Percentiles rank a stretch among this genome's conserved stretches.
Evolutionary conservation across 2,888 invertebrate genomes (phyloP).

Genomic region (Drosophila sordidapex): DNA sequence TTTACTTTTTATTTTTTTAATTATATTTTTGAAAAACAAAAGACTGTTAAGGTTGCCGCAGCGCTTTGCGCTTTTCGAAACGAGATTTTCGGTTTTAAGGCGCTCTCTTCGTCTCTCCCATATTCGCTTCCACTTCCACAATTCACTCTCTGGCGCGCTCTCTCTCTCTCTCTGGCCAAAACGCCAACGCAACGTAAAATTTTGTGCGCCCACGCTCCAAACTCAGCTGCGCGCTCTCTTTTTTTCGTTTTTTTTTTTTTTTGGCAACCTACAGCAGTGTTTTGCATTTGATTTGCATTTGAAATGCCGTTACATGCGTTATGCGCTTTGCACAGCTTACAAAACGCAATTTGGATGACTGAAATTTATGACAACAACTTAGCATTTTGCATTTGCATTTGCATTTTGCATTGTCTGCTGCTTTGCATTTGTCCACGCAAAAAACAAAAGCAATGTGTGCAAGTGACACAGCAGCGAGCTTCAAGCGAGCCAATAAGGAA

Average conservation of each 20-base stretch:
- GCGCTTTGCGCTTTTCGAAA: constrained; percentile 57
- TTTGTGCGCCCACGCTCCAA: constrained; percentile 61
- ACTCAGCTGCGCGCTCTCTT: constrained; percentile 55
- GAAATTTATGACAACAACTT: constrained; percentile 54
- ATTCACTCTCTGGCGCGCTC: constrained; percentile 6
- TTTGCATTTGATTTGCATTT: constrained; percentile 45
- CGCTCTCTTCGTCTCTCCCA: constrained; percentile 32
- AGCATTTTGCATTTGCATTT: constrained; percentile 36
- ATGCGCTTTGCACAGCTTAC: constrained; percentile 44
- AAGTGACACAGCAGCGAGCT: constrained; percentile 52
- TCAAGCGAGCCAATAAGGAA: constrained; percentile 50
- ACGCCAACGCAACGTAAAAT: constrained; percentile 54
- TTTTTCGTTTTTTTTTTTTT: neutral
- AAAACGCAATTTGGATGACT: constrained; percentile 58
- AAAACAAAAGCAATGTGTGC: constrained; percentile 34
- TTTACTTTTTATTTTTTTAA: constrained; percentile 13
- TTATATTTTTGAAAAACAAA: constrained; percentile 46
- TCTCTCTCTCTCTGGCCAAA: constrained; percentile 8
- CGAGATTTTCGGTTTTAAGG: constrained; percentile 52
- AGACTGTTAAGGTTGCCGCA: constrained; percentile 60
- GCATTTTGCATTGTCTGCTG: constrained; percentile 50
- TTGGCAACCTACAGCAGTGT: constrained; percentile 9
- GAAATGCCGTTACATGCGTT: constrained; percentile 61
- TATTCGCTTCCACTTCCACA: constrained; percentile 6
- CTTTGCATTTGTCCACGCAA: constrained; percentile 34